A percentile compares a stretch with the other conserved stretches of the same genome.
Evolutionary conservation across 2,113 vertebrate species (phyloP).

Genomic region (Alethe castanea): DNA sequence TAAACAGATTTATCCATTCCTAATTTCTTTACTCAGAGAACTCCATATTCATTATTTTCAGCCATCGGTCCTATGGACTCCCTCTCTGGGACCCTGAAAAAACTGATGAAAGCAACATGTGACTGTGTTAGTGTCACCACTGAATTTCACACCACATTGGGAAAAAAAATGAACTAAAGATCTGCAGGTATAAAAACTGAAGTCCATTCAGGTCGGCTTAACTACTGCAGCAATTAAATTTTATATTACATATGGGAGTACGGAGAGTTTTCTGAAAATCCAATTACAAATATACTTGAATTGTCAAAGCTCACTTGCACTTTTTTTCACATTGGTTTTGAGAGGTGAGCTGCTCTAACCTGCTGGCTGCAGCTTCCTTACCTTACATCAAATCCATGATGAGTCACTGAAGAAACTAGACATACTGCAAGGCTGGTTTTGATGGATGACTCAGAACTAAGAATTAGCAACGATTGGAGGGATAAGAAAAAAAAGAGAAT

Average conservation of each 20-base stretch:
- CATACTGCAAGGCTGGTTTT: background rate
- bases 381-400: background rate
- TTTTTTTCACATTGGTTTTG: background rate
- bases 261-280: background rate
- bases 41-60: background rate
- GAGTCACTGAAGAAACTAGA: conserved; percentile 20
- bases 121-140: background rate
- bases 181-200: background rate
- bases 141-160: background rate
- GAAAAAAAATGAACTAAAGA: background rate
- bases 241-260: background rate
- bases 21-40: background rate
- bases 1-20: background rate
- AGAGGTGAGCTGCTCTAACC: background rate
- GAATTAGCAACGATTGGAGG: background rate
- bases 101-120: background rate
- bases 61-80: background rate
- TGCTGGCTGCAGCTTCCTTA: background rate
- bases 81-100: background rate
- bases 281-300: background rate
- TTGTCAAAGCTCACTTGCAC: background rate
- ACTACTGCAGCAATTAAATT: background rate
- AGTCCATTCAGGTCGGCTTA: background rate
- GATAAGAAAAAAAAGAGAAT: background rate
- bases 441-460: conserved; percentile 32